Evolutionary conservation across 2,888 invertebrate genomes (phyloP).

Genomic region (Latrodectus hesperus): DNA sequence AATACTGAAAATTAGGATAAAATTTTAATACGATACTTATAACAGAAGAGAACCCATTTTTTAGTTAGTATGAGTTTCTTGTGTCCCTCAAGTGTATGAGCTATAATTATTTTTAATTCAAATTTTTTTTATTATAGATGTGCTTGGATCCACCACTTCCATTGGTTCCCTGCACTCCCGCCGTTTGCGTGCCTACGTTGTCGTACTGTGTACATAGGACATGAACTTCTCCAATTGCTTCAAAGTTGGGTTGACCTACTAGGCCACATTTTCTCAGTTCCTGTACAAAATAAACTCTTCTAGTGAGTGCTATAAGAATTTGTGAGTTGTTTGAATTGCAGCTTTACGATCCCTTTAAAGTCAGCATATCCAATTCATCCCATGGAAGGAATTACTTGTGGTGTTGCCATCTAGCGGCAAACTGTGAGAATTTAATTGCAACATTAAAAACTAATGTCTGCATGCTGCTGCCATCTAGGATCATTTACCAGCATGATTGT

Average conservation of each 20-base stretch:
- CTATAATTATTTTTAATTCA: background rate
- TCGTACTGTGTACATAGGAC: slow-evolving; percentile 56
- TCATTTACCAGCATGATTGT: background rate
- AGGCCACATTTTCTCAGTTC: slow-evolving; percentile 56
- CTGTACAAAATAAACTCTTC: slow-evolving; percentile 48
- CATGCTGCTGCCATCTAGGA: background rate
- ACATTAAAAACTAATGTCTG: background rate
- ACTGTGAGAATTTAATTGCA: background rate
- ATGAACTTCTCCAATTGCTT: slow-evolving; percentile 29
- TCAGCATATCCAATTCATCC: slow-evolving; percentile 18
- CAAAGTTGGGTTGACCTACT: slow-evolving; percentile 21
- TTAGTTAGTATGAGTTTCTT: too few relatives aligned
- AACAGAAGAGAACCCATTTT: too few relatives aligned
- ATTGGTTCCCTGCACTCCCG: slow-evolving; percentile 45
- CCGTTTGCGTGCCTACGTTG: slow-evolving; percentile 42
- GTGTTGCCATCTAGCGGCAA: slow-evolving; percentile 22
- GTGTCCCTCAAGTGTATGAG: too few relatives aligned
- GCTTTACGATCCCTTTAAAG: slow-evolving; percentile 26
- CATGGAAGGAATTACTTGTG: background rate
- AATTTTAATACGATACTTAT: too few relatives aligned
- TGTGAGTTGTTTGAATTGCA: slow-evolving; percentile 32
- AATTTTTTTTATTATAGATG: slow-evolving; percentile 27
- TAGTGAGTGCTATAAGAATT: slow-evolving; percentile 19
- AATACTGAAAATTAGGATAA: too few relatives aligned
- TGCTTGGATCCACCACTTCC: slow-evolving; percentile 56